These are phyloP conservation scores for Heptranchias perlo DNA, from an alignment of 2,113 vertebrate species.

Conservation along the genomic window DNA sequence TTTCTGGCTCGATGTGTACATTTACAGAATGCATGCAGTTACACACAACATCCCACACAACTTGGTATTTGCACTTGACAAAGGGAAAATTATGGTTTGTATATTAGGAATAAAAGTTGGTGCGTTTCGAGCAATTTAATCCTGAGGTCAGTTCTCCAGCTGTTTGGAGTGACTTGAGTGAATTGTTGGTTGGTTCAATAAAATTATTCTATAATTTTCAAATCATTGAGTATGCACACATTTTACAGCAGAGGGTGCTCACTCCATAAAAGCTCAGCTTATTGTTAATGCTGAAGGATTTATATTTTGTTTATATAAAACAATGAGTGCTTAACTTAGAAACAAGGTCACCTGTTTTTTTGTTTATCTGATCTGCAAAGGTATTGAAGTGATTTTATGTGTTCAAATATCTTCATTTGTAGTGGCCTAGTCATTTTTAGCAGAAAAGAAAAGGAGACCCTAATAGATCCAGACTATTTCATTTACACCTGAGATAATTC, in stretches of 20 bases:
- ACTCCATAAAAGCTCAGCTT: background rate
- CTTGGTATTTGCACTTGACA: background rate
- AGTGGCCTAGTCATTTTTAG: too few species aligned
- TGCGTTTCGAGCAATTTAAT: background rate
- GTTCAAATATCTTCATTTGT: background rate
- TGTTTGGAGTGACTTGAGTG: background rate
- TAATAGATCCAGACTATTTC: background rate
- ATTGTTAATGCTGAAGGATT: background rate
- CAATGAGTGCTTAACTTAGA: background rate
- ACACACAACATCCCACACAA: background rate
- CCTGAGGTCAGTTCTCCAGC: background rate
- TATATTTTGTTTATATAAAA: background rate
- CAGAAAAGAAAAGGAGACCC: background rate
- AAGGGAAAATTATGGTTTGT: background rate
- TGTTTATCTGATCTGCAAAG: background rate
- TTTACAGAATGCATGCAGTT: background rate
- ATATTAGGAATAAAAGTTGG: background rate
- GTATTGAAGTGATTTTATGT: background rate
- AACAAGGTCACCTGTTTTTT: background rate
- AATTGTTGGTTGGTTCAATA: background rate
- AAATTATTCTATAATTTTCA: background rate
- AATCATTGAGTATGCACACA: background rate
- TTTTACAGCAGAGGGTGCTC: conserved; percentile 3
- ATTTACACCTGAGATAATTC: background rate
- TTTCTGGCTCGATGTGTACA: background rate